Evolutionary conservation across 92 coral and sea anemone genomes (phyloP).

Genomic region (Nematostella vectensis): DNA sequence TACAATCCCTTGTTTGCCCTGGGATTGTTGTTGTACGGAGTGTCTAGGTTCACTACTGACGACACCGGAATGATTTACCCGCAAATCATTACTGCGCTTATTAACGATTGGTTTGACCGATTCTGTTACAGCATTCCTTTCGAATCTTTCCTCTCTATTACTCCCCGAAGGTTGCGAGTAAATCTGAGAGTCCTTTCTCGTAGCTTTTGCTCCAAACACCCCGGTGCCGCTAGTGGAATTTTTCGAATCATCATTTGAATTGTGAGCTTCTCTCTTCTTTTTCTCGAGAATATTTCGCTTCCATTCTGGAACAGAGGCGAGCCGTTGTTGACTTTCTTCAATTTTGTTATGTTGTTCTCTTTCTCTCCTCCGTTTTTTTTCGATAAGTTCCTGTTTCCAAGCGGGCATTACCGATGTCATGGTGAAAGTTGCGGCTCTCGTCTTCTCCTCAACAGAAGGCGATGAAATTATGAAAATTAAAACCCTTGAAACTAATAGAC

Average conservation of each 20-base stretch:
- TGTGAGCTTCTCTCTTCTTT: slow-evolving; percentile 32
- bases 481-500: too few species aligned
- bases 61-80: background rate
- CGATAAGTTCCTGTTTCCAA: slow-evolving; percentile 76
- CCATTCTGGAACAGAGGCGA: slow-evolving; percentile 66
- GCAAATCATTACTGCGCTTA: background rate
- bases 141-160: too few species aligned
- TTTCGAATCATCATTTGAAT: too few species aligned
- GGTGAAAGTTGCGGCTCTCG: too few species aligned
- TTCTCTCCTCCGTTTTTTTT: slow-evolving; percentile 66
- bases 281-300: slow-evolving; percentile 52
- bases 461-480: background rate
- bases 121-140: too few species aligned
- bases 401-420: slow-evolving; percentile 81
- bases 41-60: background rate
- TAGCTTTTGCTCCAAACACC: too few species aligned
- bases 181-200: too few species aligned
- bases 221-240: too few species aligned
- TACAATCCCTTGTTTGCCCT: slow-evolving; percentile 3
- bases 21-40: background rate
- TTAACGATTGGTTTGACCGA: too few species aligned
- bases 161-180: too few species aligned
- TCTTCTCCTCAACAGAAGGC: background rate
- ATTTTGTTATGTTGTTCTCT: slow-evolving; percentile 45
- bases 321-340: slow-evolving; percentile 31